phyloP scores from a whole-genome alignment of 2,888 invertebrate genomes.

The Eupithecia subumbrata region DNA sequence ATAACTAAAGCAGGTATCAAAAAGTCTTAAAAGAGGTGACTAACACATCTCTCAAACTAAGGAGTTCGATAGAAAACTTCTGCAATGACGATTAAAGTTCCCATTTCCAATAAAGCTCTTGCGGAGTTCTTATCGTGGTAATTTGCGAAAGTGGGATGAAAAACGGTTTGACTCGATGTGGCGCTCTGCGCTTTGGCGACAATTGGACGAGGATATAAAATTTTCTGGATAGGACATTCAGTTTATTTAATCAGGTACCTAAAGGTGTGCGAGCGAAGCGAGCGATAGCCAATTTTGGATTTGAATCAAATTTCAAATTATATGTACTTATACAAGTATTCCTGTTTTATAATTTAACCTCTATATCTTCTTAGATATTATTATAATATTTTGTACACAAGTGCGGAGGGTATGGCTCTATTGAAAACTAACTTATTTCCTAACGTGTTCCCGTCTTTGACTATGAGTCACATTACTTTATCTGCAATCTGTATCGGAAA shows the following conservation, averaged over 20 bases:
- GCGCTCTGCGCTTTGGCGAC: slow-evolving; percentile 13
- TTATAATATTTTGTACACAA: too few relatives aligned
- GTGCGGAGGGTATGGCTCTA: neutral
- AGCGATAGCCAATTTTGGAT: neutral
- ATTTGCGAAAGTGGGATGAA: slow-evolving; percentile 44
- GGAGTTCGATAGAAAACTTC: slow-evolving; percentile 39
- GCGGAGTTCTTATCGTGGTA: slow-evolving; percentile 41
- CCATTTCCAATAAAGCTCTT: slow-evolving; percentile 30
- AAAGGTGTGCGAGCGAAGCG: neutral
- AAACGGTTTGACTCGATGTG: slow-evolving; percentile 33
- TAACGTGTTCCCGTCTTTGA: too few relatives aligned
- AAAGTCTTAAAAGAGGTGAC: slow-evolving; percentile 13
- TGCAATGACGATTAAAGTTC: slow-evolving; percentile 40
- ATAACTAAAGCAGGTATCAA: neutral
- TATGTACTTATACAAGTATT: too few relatives aligned
- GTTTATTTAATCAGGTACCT: neutral
- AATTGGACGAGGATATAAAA: slow-evolving; percentile 16
- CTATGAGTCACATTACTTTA: neutral
- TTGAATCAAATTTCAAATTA: neutral
- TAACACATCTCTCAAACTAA: neutral
- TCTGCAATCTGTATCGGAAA: neutral
- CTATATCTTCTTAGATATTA: too few relatives aligned
- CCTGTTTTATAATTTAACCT: too few relatives aligned
- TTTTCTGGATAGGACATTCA: slow-evolving; percentile 10
- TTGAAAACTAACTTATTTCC: neutral